Conservation (phyloP, 2,797 vertebrate species). For the Anas capensis region DNA sequence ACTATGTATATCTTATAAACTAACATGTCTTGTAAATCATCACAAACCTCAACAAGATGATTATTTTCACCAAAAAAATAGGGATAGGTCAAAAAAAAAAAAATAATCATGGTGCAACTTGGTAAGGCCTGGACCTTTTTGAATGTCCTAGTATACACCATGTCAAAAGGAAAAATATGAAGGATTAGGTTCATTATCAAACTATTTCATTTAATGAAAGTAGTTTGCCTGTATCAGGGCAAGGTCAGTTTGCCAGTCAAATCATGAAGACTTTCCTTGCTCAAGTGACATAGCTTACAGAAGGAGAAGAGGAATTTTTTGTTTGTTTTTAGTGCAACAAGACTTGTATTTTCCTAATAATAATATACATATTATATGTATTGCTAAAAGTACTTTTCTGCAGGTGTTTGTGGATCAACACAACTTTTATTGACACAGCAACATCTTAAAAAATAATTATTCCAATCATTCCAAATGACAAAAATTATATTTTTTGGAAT, state of each 20-base stretch:
- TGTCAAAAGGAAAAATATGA: neutral
- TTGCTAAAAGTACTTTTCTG: neutral
- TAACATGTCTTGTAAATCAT: neutral
- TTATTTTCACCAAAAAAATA: neutral
- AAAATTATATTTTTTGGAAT: neutral
- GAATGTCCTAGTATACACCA: neutral
- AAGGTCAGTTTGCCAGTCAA: neutral
- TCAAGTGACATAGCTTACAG: neutral
- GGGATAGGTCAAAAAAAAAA: rapidly evolving
- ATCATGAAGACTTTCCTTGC: neutral
- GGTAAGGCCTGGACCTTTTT: neutral
- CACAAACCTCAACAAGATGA: neutral
- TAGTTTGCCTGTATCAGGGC: neutral
- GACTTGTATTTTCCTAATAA: neutral
- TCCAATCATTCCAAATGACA: neutral
- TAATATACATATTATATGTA: neutral
- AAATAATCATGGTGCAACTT: neutral
- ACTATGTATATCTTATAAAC: neutral
- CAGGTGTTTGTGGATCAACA: neutral
- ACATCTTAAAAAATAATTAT: neutral
- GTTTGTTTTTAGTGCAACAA: neutral
- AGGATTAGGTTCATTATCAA: neutral
- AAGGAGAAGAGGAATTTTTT: neutral
- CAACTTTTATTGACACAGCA: neutral
- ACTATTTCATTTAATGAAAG: neutral